A percentile compares a stretch with the other conserved stretches of the same genome.
Conservation (phyloP, 2,113 vertebrate genomes). For the Solenodon paradoxus region DNA sequence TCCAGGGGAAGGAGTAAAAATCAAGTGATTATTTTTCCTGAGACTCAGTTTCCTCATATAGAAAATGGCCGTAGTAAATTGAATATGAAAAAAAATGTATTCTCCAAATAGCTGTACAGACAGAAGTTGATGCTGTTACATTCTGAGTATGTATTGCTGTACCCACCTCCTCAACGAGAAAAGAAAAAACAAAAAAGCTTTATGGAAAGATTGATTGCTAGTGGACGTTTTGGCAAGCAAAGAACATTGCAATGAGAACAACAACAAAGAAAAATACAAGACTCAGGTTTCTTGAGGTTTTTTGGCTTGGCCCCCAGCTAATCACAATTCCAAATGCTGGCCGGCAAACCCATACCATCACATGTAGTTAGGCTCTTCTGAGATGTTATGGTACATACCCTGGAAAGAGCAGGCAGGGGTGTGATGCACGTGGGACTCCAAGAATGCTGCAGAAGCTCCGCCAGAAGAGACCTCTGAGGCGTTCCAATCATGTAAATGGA, state of each 20-base stretch:
- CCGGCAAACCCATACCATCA: constrained; percentile 5
- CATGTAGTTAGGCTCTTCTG: constrained; percentile 33
- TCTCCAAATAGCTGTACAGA: background rate
- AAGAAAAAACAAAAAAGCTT: constrained; percentile 27
- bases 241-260: constrained; percentile 33
- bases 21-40: background rate
- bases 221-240: constrained; percentile 71
- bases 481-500: constrained; percentile 69
- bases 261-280: constrained; percentile 23
- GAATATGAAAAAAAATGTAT: background rate
- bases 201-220: constrained; percentile 62
- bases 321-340: constrained; percentile 69
- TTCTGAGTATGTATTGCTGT: constrained; percentile 8
- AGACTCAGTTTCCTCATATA: background rate
- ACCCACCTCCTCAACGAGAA: constrained; percentile 14
- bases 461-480: constrained; percentile 59
- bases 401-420: constrained; percentile 69
- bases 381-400: constrained; percentile 21
- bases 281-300: constrained; percentile 62
- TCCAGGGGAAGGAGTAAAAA: background rate
- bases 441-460: constrained; percentile 69
- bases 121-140: background rate
- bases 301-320: constrained; percentile 55
- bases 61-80: background rate
- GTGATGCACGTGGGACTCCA: constrained; percentile 63